Conservation (phyloP, 2,113 vertebrate species). For the Arothron firmamentum region DNA sequence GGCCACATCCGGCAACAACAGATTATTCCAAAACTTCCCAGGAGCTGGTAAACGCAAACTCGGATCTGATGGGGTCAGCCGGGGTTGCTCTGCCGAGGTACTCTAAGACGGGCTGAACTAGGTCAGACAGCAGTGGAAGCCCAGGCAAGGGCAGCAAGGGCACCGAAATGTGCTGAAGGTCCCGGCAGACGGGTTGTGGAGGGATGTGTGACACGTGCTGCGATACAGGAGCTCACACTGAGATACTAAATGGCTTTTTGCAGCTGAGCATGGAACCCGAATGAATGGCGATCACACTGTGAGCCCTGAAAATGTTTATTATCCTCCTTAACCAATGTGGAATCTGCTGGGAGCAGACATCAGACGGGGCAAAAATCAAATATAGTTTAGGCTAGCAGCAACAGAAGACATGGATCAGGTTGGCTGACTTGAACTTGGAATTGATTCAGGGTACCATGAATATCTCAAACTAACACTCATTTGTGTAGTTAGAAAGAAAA, state of each 20-base stretch:
- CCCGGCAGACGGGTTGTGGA: too few relatives aligned
- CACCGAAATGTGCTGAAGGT: slow-evolving; percentile 6
- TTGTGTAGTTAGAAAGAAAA: neutral
- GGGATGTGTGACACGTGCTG: neutral
- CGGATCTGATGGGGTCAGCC: slow-evolving; percentile 37
- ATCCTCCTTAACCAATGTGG: neutral
- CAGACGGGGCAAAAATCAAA: too few relatives aligned
- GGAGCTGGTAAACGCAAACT: slow-evolving; percentile 54
- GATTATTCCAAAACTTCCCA: too few relatives aligned
- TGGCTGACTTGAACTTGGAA: too few relatives aligned
- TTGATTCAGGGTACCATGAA: too few relatives aligned
- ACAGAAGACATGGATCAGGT: too few relatives aligned
- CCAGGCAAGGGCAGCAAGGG: slow-evolving; percentile 12
- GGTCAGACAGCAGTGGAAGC: slow-evolving; percentile 41
- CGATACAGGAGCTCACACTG: slow-evolving; percentile 5
- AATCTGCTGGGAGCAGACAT: too few relatives aligned
- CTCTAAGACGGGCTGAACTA: slow-evolving; percentile 66
- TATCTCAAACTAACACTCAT: too few relatives aligned
- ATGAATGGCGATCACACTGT: neutral
- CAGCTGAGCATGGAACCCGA: neutral
- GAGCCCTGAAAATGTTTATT: neutral
- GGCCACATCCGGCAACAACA: slow-evolving; percentile 3
- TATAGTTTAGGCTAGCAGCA: too few relatives aligned
- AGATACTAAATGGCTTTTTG: neutral
- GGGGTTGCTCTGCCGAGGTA: slow-evolving; percentile 41